Base-by-base conservation (phyloP, 1,140 invertebrate genomes). In the Eulimnadia texana region DNA sequence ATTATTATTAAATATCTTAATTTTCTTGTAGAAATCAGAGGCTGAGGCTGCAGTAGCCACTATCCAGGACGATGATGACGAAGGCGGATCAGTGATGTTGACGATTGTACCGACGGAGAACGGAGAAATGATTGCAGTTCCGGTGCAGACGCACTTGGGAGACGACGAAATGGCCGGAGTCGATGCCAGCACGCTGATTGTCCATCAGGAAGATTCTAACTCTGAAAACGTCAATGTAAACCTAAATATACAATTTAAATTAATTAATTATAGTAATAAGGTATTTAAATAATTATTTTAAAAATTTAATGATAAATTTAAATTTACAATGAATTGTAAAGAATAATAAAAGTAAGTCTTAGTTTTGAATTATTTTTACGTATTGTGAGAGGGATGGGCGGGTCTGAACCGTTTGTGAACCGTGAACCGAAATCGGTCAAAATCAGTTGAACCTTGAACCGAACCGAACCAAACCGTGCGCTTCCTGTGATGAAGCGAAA, bases 21-120 rank as follows among this genome's bases (percentile, higher is more conserved):
- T n/a, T 2, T 1, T 27, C n/a, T 42, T 6, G 33, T 16, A 23
- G 27, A 52, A 61, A 33, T 28, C 49, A 20, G 51, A 52, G 24
- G 60, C 33, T 20, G 60, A 50, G 25, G 50, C 60, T 13, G 60
- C 60, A 16, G 60, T 61, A 42, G 60, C 60, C 9, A 55, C 60
- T 9, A 52, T 61, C 13, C 60, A 61, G 22, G 33, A 61, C 13
- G 60, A 61, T 22, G 60, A 54, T 2, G 25, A 61, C 11, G 60
- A 61, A 22, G 60, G 42, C 11, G 60, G 60, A 11, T 61, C 60
- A 23, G 60, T 61, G 3, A 61, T 61, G 60, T 42, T 61, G 51
- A 61, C 60, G 13, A 61, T 61, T 42, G 53, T 61, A 22, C 60
- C 60, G 1, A 54, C 49, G 0, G 60, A 61, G 33, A 33, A 57